Evolutionary conservation across 2,888 invertebrate genomes (phyloP), one percentile per base, ranked within the genome.

Genomic region (Didymodactylos carnosus): DNA sequence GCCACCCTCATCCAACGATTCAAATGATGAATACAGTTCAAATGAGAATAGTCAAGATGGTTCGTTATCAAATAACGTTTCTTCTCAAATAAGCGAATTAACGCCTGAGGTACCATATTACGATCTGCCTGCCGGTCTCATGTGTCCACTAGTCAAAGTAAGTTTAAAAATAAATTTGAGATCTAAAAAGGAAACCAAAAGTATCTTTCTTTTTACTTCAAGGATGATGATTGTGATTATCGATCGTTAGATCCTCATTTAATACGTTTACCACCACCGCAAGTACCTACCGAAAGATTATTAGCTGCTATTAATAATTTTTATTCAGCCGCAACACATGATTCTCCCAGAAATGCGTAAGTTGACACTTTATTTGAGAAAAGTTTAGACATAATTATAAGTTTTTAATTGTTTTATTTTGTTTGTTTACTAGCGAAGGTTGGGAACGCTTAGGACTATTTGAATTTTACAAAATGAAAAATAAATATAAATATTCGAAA

Each of bases 401-500:
- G n/a, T n/a, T n/a, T n/a, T 46, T n/a, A 46, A 13, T n/a, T 35
- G 11, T 23, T 69, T 10, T 46, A 13, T 19, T 43, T 19, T 10
- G 13, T 73, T 35, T 23, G 27, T 19, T 14, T 75, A 43, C 19
- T 79, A 86, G 86, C 83, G 95, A 97, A 84, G 97, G 97, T 40
- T 98, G 97, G 97, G 98, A 98, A 83, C 93, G 93, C 84, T 86
- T 95, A 80, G 95, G 94, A 76, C 86, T 98, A 73, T 94, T 94
- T 83, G 97, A 98, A 84, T 98, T 94, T 85, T 95, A 92, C 85
- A 92, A 93, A 85, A 92, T 93, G 10, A 98, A 97, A 84, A 91
- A 92, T 83, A 88, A 89, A 76, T 25, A 19, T 35, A 62, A 62
- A 62, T 29, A 35, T n/a, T 29, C 62, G 0, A 62, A 62, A 62